Evolutionary conservation across 2,888 invertebrate species (phyloP).

Genomic region (Galeopsomyia nigrocyanea): DNA sequence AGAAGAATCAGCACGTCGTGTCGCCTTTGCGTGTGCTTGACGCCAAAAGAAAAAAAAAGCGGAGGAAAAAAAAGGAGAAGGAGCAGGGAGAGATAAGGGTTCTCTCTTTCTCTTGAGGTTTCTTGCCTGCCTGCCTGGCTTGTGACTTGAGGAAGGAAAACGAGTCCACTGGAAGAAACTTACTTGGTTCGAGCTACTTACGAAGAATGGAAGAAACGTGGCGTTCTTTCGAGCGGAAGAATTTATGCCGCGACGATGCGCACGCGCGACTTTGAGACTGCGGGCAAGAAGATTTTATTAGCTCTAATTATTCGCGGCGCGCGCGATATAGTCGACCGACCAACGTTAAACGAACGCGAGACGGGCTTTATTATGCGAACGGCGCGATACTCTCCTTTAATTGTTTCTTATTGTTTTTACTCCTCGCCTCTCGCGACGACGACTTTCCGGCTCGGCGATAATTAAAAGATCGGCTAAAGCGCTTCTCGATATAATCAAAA

Average conservation of each 20-base stretch:
- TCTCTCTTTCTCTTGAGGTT: slow-evolving; percentile 18
- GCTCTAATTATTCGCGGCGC: slow-evolving; percentile 48
- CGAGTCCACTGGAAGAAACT: slow-evolving; percentile 54
- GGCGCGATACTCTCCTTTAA: slow-evolving; percentile 43
- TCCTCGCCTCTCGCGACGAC: not conserved
- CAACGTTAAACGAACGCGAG: slow-evolving; percentile 1
- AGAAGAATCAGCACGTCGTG: slow-evolving; percentile 49
- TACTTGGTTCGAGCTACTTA: slow-evolving; percentile 47
- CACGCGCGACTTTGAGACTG: slow-evolving; percentile 14
- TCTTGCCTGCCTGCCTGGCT: slow-evolving; percentile 17
- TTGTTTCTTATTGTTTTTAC: slow-evolving; percentile 44
- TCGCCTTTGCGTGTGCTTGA: slow-evolving; percentile 40
- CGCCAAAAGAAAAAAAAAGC: slow-evolving; percentile 3
- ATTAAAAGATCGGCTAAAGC: slow-evolving; percentile 43
- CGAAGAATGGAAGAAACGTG: slow-evolving; percentile 47
- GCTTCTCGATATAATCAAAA: not conserved
- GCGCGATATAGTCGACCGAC: slow-evolving; percentile 25
- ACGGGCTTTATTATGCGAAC: slow-evolving; percentile 34
- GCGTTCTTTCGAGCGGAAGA: slow-evolving; percentile 48
- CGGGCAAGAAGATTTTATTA: slow-evolving; percentile 46
- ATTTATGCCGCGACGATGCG: slow-evolving; percentile 43
- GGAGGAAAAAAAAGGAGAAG: slow-evolving; percentile 4
- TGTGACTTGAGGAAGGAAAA: slow-evolving; percentile 41
- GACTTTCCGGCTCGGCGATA: slow-evolving; percentile 9
- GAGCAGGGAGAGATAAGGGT: slow-evolving; percentile 44